Evolutionary conservation across 2,797 vertebrate genomes (phyloP).

Genomic region (Falco berigora): DNA sequence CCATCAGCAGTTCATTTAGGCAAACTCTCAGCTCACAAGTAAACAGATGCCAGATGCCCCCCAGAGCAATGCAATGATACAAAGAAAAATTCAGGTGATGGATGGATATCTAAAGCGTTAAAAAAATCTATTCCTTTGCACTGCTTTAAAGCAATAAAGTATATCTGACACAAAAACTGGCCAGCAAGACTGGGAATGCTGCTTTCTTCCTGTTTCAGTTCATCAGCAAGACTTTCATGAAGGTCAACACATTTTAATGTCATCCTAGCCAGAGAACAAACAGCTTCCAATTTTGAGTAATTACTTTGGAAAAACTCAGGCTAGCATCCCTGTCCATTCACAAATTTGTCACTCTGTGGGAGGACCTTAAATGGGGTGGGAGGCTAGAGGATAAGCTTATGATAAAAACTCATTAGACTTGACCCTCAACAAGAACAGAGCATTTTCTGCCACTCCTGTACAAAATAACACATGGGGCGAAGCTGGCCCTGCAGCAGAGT

Average conservation of each 20-base stretch:
- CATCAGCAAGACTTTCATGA: conserved; percentile 13
- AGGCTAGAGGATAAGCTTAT: not conserved
- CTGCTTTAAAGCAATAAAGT: not conserved
- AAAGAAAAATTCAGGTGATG: not conserved
- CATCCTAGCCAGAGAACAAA: not conserved
- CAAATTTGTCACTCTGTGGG: not conserved
- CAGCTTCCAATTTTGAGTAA: not conserved
- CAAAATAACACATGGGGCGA: not conserved
- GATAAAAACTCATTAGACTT: not conserved
- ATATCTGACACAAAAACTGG: not conserved
- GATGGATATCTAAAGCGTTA: not conserved
- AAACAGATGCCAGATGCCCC: conserved; percentile 4
- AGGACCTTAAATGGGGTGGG: not conserved
- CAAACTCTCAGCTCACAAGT: not conserved
- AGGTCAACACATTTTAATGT: conserved; percentile 5
- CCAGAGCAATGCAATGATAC: not conserved
- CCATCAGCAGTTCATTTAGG: conserved; percentile 46
- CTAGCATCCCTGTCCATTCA: not conserved
- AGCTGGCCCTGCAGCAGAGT: not conserved
- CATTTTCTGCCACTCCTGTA: not conserved
- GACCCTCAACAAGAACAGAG: not conserved
- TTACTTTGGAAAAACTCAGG: not conserved
- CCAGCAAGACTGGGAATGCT: not conserved
- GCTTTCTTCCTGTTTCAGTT: not conserved
- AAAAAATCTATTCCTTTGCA: not conserved